Evolutionary conservation across 2,888 invertebrate genomes (phyloP), one percentile per base, ranked within the genome.

Genomic region (Acleris emargana): DNA sequence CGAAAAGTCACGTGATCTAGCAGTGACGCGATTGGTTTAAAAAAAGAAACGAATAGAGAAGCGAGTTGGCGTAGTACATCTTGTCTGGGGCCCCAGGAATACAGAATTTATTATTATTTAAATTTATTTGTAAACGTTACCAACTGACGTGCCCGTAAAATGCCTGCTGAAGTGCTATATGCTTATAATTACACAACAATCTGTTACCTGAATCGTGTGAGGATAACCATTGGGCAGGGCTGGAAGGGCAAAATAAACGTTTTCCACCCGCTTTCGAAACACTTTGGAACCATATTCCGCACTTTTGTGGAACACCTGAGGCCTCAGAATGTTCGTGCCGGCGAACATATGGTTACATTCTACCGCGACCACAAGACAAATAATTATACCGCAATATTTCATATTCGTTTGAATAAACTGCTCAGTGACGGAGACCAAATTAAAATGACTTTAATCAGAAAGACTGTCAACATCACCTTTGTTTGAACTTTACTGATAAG

Each of bases 221-320:
- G 76, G 76, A 3, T 52, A 3, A 20, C 68, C 67, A 0, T 70
- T 67, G 6, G 77, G 73, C 0, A 71, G 50, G 38, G 68, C 22
- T 0, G 85, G 84, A 43, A 87, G 17, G 4, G 69, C 61, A 55
- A 73, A 84, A 64, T 77, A 77, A 1, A 83, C 18, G 51, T 82
- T 80, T 68, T 88, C 88, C 2, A 89, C 72, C n/a, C 85, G 77
- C 68, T 89, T 88, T 43, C 73, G 77, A 22, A 84, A 82, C 4
- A 78, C 38, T 43, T 74, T 74, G 0, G 85, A 69, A 9, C 71
- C 67, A 53, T 75, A 84, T 11, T 80, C 63, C 0, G 68, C 78
- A 6, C 72, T 68, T 3, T 75, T 72, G 20, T 86, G 83, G 43
- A 78, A 82, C 0, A 85, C 73, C 57, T 81, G 2, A 0, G 79